Evolutionary conservation across 1,140 invertebrate species (phyloP).

Genomic region (Dreissena rostriformis): DNA sequence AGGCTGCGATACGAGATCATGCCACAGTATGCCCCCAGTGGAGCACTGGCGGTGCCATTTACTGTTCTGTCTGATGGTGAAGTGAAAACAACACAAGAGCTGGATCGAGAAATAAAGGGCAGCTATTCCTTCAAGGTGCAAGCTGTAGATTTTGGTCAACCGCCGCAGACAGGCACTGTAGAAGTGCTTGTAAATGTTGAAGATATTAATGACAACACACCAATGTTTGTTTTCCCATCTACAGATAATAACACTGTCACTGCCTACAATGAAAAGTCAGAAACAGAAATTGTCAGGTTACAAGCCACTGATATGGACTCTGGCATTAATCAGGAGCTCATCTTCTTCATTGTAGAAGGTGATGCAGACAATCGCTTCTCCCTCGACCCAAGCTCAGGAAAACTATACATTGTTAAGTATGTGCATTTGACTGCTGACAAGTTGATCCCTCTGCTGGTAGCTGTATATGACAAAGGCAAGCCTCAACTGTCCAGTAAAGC

Average conservation of each 20-base stretch:
- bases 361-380: conserved; percentile 65
- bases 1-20: conserved; percentile 41
- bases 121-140: conserved; percentile 51
- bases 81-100: conserved; percentile 47
- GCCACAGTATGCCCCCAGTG: conserved; percentile 17
- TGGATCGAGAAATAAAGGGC: conserved; percentile 50
- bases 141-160: conserved; percentile 46
- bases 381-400: conserved; percentile 60
- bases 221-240: conserved; percentile 53
- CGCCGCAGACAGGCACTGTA: conserved; percentile 44
- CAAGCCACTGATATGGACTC: conserved; percentile 59
- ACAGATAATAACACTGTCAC: conserved; percentile 23
- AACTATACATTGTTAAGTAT: conserved; percentile 54
- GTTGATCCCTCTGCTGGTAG: conserved; percentile 55
- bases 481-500: conserved; percentile 54
- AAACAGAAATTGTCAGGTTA: conserved; percentile 42
- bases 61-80: conserved; percentile 44
- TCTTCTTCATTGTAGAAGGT: conserved; percentile 64
- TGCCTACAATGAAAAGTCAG: conserved; percentile 51
- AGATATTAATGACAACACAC: conserved; percentile 55
- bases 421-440: conserved; percentile 49
- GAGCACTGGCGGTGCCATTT: conserved; percentile 47
- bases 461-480: conserved; percentile 63
- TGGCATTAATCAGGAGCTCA: conserved; percentile 60
- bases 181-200: conserved; percentile 40